Percentiles rank a stretch among this genome's conserved stretches.
phyloP scores from a whole-genome alignment of 2,888 invertebrate species.

The Microctonus aethiopoides region DNA sequence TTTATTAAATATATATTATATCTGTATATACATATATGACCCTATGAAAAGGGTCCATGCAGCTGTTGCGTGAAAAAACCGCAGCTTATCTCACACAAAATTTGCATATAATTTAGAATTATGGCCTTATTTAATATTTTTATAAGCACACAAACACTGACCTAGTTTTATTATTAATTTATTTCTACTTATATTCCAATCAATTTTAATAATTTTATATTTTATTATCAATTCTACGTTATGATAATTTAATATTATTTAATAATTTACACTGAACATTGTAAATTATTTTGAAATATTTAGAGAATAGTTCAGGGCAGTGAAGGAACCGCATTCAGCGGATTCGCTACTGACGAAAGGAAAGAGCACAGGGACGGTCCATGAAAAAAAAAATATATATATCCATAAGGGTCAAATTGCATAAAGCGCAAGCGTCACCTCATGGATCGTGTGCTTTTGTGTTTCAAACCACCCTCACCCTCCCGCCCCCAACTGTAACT shows the following conservation, averaged over 20 bases:
- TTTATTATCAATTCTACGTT: not conserved
- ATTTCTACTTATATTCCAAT: not conserved
- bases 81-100: conserved; percentile 18
- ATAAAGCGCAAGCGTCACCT: conserved; percentile 55
- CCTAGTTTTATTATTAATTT: not conserved
- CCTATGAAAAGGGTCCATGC: conserved; percentile 39
- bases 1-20: not conserved
- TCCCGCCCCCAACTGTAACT: too few relatives aligned
- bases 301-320: not conserved
- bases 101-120: not conserved
- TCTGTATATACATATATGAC: not conserved
- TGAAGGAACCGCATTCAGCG: conserved; percentile 23
- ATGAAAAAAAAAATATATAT: too few relatives aligned
- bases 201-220: not conserved
- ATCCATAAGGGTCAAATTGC: conserved; percentile 29
- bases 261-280: not conserved
- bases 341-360: conserved; percentile 27
- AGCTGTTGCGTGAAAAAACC: conserved; percentile 2
- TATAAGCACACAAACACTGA: not conserved
- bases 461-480: conserved; percentile 12
- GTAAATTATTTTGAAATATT: not conserved
- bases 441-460: conserved; percentile 51
- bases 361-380: conserved; percentile 28
- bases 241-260: not conserved
- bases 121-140: not conserved